These are phyloP conservation scores for Psix sp. DNA, from an alignment of 1,140 invertebrate genomes.

Conservation along the genomic window DNA sequence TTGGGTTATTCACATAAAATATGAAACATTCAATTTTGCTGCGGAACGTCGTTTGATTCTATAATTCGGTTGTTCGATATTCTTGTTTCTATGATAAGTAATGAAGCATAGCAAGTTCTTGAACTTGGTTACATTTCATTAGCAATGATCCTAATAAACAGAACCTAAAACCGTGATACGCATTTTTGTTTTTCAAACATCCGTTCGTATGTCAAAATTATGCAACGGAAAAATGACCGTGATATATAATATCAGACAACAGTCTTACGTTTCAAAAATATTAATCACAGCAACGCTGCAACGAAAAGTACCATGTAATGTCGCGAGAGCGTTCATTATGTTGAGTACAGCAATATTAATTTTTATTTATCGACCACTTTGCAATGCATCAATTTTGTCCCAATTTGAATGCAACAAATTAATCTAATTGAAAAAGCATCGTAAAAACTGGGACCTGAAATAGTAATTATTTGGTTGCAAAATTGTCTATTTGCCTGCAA, in stretches of 20 bases:
- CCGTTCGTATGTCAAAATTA: slow-evolving; percentile 28
- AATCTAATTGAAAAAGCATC: slow-evolving; percentile 45
- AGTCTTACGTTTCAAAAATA: slow-evolving; percentile 40
- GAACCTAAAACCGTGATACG: slow-evolving; percentile 14
- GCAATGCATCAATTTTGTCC: slow-evolving; percentile 3
- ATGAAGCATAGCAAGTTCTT: too few relatives aligned
- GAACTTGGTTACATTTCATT: too few relatives aligned
- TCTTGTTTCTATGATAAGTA: too few relatives aligned
- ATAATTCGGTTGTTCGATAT: too few relatives aligned
- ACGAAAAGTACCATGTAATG: slow-evolving; percentile 44
- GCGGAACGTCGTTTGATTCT: too few relatives aligned
- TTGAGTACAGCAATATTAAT: slow-evolving; percentile 14
- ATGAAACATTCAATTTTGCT: too few relatives aligned
- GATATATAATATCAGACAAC: slow-evolving; percentile 34
- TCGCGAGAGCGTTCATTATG: slow-evolving; percentile 31
- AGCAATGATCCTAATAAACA: too few relatives aligned
- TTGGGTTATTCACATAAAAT: too few relatives aligned
- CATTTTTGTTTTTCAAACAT: slow-evolving; percentile 20
- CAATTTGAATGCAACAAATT: slow-evolving; percentile 14
- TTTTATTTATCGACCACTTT: slow-evolving; percentile 38
- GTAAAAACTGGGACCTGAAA: too few relatives aligned
- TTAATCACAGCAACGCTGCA: slow-evolving; percentile 38
- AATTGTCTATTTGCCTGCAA: too few relatives aligned
- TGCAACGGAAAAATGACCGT: slow-evolving; percentile 28
- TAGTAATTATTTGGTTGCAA: slow-evolving; percentile 28